phyloP scores from a whole-genome alignment of 2,797 vertebrate species.

The Synanceia verrucosa region DNA sequence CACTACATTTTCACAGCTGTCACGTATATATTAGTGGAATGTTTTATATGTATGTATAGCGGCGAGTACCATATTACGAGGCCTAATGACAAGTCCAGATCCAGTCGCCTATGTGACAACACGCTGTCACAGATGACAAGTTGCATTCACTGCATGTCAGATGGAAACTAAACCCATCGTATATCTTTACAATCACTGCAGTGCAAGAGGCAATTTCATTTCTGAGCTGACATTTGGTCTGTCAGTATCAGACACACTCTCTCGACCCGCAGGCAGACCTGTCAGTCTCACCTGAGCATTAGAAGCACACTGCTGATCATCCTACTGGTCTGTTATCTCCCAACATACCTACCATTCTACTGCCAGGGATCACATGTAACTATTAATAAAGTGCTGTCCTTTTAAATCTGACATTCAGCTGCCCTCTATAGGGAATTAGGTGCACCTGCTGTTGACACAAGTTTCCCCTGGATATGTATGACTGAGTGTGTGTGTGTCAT shows the following conservation, averaged over 20 bases:
- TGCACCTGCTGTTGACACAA: conserved; percentile 60
- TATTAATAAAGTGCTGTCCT: conserved; percentile 60
- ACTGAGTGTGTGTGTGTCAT: not conserved
- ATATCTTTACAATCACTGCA: conserved; percentile 42
- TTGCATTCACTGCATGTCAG: conserved; percentile 46
- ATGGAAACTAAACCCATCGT: conserved; percentile 10
- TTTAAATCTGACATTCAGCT: conserved; percentile 61
- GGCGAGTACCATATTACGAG: not conserved
- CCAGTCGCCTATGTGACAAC: conserved; percentile 36
- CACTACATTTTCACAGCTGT: conserved; percentile 40
- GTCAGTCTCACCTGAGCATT: conserved; percentile 59
- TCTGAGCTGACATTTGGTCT: conserved; percentile 18
- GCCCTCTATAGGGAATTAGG: conserved; percentile 56
- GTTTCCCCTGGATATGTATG: conserved; percentile 23
- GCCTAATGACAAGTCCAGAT: conserved; percentile 20
- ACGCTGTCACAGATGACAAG: conserved; percentile 51
- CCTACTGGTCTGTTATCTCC: conserved; percentile 30
- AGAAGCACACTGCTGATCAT: conserved; percentile 30
- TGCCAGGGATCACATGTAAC: conserved; percentile 44
- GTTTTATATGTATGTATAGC: conserved; percentile 3
- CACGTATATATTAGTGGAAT: conserved; percentile 20
- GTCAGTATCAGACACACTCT: conserved; percentile 38
- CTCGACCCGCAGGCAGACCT: conserved; percentile 21
- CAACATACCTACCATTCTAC: conserved; percentile 45
- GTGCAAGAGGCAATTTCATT: conserved; percentile 44